These are phyloP conservation scores for Arothron firmamentum DNA, from an alignment of 2,113 vertebrate species.

Conservation along the genomic window DNA sequence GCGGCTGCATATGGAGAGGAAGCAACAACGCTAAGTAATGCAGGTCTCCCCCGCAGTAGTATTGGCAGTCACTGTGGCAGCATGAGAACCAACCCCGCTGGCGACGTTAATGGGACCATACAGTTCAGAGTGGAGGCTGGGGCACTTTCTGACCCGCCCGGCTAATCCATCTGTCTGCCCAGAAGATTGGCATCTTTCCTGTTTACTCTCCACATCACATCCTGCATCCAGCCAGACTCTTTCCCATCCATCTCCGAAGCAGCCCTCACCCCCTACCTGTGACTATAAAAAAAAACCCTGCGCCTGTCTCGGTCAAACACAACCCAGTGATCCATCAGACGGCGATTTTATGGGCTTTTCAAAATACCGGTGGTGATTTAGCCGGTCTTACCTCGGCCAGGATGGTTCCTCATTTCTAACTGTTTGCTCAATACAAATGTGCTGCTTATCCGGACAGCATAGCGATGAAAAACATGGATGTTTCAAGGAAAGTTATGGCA, in stretches of 20 bases:
- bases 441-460: slow-evolving; percentile 34
- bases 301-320: slow-evolving; percentile 35
- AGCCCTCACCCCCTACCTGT: neutral
- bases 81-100: slow-evolving; percentile 32
- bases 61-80: slow-evolving; percentile 25
- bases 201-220: slow-evolving; percentile 61
- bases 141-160: slow-evolving; percentile 45
- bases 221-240: slow-evolving; percentile 35
- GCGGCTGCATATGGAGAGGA: slow-evolving; percentile 22
- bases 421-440: slow-evolving; percentile 53
- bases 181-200: slow-evolving; percentile 44
- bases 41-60: slow-evolving; percentile 5
- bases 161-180: slow-evolving; percentile 57
- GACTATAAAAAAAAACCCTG: slow-evolving; percentile 39
- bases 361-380: slow-evolving; percentile 52
- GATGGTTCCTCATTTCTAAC: slow-evolving; percentile 54
- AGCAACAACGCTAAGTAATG: slow-evolving; percentile 9
- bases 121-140: slow-evolving; percentile 32
- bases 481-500: slow-evolving; percentile 47
- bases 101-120: slow-evolving; percentile 44
- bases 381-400: slow-evolving; percentile 32
- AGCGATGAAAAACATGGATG: slow-evolving; percentile 37
- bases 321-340: slow-evolving; percentile 59
- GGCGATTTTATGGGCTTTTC: slow-evolving; percentile 54
- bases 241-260: slow-evolving; percentile 58